Evolutionary conservation across 2,113 vertebrate species (phyloP).

Genomic region (Atrichornis clamosus): DNA sequence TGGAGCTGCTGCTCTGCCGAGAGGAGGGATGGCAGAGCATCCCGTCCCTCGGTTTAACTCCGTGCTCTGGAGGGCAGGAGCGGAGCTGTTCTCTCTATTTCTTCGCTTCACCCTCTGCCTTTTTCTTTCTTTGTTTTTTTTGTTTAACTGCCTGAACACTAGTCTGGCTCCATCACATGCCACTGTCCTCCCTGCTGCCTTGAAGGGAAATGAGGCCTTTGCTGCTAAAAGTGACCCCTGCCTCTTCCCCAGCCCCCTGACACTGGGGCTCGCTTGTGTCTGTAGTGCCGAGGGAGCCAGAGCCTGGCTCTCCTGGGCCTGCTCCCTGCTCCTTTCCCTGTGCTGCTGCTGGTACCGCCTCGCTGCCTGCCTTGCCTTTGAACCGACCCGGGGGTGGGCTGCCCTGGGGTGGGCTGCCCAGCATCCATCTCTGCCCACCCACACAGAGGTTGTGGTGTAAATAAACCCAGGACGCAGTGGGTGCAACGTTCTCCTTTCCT

Average conservation of each 20-base stretch:
- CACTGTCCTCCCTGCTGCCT: neutral
- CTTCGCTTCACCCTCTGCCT: neutral
- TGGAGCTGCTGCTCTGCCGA: slow-evolving; percentile 1
- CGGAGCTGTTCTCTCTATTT: neutral
- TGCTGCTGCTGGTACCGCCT: neutral
- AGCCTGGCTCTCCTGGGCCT: neutral
- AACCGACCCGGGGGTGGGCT: neutral
- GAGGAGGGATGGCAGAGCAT: neutral
- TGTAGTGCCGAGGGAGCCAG: neutral
- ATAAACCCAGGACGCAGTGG: slow-evolving; percentile 35
- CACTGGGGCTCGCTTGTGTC: neutral
- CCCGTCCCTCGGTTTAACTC: neutral
- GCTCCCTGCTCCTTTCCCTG: neutral
- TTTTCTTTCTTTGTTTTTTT: neutral
- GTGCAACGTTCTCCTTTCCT: neutral
- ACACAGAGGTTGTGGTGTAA: slow-evolving; percentile 14
- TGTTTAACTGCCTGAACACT: neutral
- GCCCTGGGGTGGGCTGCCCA: neutral
- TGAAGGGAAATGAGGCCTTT: neutral
- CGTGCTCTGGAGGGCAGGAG: neutral
- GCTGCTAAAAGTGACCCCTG: slow-evolving; percentile 20
- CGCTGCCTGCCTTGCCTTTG: neutral
- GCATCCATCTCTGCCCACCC: neutral
- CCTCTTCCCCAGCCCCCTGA: neutral
- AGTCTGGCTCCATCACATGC: neutral